Evolutionary conservation across 2,797 vertebrate species (phyloP), one percentile per base, ranked within the genome.

Genomic region (Aplochiton taeniatus): DNA sequence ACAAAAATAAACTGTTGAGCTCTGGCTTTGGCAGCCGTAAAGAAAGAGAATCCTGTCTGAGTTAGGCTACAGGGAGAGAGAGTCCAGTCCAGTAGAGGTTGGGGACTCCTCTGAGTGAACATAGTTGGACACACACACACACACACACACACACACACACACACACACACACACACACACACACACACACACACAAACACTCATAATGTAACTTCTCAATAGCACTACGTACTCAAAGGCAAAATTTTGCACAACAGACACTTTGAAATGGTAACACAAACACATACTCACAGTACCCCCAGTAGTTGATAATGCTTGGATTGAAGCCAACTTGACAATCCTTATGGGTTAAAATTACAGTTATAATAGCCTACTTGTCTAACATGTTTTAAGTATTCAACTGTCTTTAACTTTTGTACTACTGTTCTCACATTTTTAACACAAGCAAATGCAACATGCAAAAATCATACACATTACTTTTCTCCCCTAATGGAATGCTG

Each of bases 21-120:
- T 14, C 69, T 55, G 78, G 66, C 68, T 78, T 6, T 70, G 73
- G 76, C 73, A 77, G 72, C 59, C 31, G 31, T 8, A 50, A 50
- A 81, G 62, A 68, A 76, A 76, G 74, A 73, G 64, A 68, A 77
- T 73, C 72, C 69, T 78, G 78, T 80, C 72, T 61, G 41, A 13
- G 50, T 66, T 58, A 14, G 51, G 57, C n/a, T 10, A 59, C 68
- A 72, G 58, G 53, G 60, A 45, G 52, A 51, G 54, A 9, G 58
- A 52, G 60, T 65, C 58, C 69, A 70, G 74, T 76, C 72, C 74
- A 70, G 64, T 66, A 70, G 50, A 69, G 54, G 46, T 66, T 66
- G 73, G 73, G 62, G 73, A 83, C 77, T 77, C 77, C 76, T 65
- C 68, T 66, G 65, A 19, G 19, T 68, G 58, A 54, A 77, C 75